These are phyloP conservation scores for Yoshiicerus persimilis DNA, from an alignment of 1,140 invertebrate species.

Conservation along the genomic window DNA sequence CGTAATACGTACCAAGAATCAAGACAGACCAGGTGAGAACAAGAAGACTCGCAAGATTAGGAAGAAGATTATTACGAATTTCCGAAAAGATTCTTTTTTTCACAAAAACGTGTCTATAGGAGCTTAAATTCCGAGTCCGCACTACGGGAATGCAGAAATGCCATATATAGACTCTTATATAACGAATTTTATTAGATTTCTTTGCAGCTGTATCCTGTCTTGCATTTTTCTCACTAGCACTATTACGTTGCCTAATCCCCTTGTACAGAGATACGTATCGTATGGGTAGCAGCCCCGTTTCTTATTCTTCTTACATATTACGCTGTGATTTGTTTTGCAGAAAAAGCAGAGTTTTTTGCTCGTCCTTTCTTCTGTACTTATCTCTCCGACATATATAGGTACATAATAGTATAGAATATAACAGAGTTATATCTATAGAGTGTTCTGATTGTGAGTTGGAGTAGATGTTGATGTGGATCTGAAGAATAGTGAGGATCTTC, in stretches of 20 bases:
- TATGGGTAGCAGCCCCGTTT: background rate
- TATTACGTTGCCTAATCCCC: background rate
- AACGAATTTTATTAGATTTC: background rate
- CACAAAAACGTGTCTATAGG: too few relatives aligned
- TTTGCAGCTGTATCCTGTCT: slow-evolving; percentile 2
- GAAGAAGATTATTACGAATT: background rate
- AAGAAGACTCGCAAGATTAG: background rate
- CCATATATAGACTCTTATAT: background rate
- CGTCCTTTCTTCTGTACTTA: background rate
- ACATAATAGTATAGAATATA: too few relatives aligned
- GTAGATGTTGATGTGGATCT: background rate
- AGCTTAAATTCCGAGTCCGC: too few relatives aligned
- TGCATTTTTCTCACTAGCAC: background rate
- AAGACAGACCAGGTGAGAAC: background rate
- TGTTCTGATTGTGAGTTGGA: background rate
- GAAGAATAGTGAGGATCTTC: background rate
- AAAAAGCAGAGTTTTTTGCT: background rate
- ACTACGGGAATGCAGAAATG: background rate
- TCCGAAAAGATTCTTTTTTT: slow-evolving; percentile 21
- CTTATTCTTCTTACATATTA: background rate
- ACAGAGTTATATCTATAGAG: too few relatives aligned
- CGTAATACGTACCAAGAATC: background rate
- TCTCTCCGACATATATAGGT: background rate
- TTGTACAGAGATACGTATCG: background rate
- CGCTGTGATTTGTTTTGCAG: slow-evolving; percentile 6